Base-by-base conservation (phyloP, 64 coral and sea anemone species). In the Trachythela sp. region DNA sequence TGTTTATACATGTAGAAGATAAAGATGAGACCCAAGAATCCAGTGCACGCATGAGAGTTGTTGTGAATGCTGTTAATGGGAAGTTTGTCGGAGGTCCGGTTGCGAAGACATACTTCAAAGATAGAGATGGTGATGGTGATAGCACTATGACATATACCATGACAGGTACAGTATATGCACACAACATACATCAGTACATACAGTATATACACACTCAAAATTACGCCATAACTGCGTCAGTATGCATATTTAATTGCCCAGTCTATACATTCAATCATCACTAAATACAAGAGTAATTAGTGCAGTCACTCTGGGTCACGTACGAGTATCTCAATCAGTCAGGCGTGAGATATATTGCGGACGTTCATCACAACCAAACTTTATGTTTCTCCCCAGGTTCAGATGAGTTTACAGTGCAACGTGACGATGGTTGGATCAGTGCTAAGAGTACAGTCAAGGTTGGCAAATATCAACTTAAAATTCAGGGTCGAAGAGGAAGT, bases 351-450 rank as follows among this genome's bases (percentile, higher is more conserved):
- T 91, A 92, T 35, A 39, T 42, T 2, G 75, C 90, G 5, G 0
- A 38, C 1, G 60, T 94, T 15, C 52, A 52, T 24, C 88, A 97
- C 31, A 75, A 70, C 36, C 26, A 13, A 10, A 50, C 40, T 70
- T 50, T 42, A 52, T 84, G 54, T 13, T 97, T n/a, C 88, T 50
- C 1, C n/a, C 92, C 95, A 2, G 75, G 75, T 80, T 80, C 75
- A 17, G 75, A 35, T 37, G 75, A 80, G 75, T 80, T 80, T 35
- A 37, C 31, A 35, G 75, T 80, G 31, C 2, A 80, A 15, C 8
- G 30, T 20, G 13, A 37, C 15, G 75, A 80, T 37, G 75, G 75
- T 80, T 80, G 75, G 75, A 80, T 80, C 75, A 80, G 31, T 10
- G 75, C 33, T 34, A 80, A 80, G 37, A 80, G 75, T 35, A 80